A percentile compares a stretch with the other conserved stretches of the same genome.
phyloP scores from a whole-genome alignment of 2,888 invertebrate species.

The Pandemis cinnamomeana region DNA sequence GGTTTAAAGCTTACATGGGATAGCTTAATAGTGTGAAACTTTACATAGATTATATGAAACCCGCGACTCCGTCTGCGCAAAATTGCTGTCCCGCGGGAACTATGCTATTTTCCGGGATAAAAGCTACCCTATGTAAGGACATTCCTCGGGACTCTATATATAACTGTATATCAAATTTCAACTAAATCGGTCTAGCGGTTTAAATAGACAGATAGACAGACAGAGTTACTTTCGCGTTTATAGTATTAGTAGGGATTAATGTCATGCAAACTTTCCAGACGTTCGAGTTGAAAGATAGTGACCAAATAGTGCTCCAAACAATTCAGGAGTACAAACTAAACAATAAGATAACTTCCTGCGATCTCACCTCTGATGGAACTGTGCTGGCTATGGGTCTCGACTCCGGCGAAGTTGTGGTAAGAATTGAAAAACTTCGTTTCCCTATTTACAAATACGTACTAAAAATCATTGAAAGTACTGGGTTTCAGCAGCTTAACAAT shows the following conservation, averaged over 20 bases:
- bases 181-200: too few species aligned
- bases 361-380: conserved; percentile 81
- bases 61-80: too few species aligned
- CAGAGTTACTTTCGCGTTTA: too few species aligned
- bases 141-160: too few species aligned
- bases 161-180: too few species aligned
- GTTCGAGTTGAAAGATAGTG: conserved; percentile 58
- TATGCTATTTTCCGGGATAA: too few species aligned
- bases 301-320: conserved; percentile 54
- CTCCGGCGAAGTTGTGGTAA: conserved; percentile 86
- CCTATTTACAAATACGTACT: not conserved
- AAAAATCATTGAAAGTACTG: not conserved
- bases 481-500: not conserved
- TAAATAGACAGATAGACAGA: too few species aligned
- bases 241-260: not conserved
- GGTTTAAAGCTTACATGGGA: too few species aligned
- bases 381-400: conserved; percentile 87
- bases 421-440: conserved; percentile 44
- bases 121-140: too few species aligned
- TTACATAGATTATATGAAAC: too few species aligned
- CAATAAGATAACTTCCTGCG: conserved; percentile 71
- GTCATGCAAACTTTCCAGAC: conserved; percentile 53
- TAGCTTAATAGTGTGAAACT: too few species aligned
- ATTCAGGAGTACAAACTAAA: conserved; percentile 68
- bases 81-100: too few species aligned